These are phyloP conservation scores for Sander lucioperca DNA, from an alignment of 2,113 vertebrate species.

Conservation along the genomic window DNA sequence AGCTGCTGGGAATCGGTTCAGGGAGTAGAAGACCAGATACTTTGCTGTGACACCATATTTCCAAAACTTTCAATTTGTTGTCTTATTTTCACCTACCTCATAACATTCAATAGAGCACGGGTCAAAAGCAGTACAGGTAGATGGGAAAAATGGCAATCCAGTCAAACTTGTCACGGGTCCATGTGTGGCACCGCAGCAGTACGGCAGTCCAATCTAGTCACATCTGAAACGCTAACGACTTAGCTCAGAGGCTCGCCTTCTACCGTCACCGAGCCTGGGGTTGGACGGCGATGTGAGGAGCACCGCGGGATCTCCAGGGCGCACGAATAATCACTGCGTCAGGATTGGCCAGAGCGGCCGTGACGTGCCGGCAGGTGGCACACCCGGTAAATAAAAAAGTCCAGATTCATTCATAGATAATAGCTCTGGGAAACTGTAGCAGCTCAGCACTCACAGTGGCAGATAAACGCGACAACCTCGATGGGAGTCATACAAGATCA, in stretches of 20 bases:
- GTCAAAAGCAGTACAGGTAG: slow-evolving; percentile 33
- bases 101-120: slow-evolving; percentile 22
- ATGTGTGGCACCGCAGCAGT: slow-evolving; percentile 51
- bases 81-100: slow-evolving; percentile 65
- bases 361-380: slow-evolving; percentile 84
- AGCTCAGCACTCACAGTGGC: neutral
- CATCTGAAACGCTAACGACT: slow-evolving; percentile 25
- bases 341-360: slow-evolving; percentile 74
- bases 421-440: neutral
- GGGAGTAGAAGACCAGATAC: neutral
- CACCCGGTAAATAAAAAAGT: slow-evolving; percentile 68
- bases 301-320: slow-evolving; percentile 77
- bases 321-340: slow-evolving; percentile 57
- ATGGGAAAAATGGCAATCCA: slow-evolving; percentile 60
- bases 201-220: slow-evolving; percentile 54
- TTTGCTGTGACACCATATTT: neutral
- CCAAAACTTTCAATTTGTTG: slow-evolving; percentile 30
- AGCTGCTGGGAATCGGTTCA: neutral
- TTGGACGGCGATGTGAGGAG: slow-evolving; percentile 55
- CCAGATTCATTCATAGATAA: slow-evolving; percentile 64
- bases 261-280: slow-evolving; percentile 46
- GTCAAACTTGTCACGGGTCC: slow-evolving; percentile 61
- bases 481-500: slow-evolving; percentile 16
- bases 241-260: slow-evolving; percentile 44
- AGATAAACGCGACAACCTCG: neutral